Percentiles rank a stretch among this genome's conserved stretches.
Conservation (phyloP, 2,888 invertebrate genomes). For the Cephus nigrinus region DNA sequence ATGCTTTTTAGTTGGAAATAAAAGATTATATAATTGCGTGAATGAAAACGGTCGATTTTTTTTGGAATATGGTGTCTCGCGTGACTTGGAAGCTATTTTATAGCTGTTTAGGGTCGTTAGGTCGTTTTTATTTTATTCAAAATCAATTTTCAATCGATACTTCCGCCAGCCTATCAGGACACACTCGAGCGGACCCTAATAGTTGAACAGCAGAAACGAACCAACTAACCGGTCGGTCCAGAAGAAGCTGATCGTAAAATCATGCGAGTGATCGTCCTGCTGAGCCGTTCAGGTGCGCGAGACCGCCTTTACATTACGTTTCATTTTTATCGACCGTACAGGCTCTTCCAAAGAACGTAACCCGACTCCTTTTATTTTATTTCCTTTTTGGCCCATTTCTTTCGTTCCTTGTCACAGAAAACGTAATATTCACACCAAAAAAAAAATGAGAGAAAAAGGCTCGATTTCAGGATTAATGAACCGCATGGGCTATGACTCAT, state of each 20-base stretch:
- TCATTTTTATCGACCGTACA: neutral
- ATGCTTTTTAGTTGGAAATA: too few relatives aligned
- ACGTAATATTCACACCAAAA: neutral
- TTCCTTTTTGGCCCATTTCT: neutral
- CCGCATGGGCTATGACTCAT: neutral
- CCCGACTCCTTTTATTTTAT: neutral
- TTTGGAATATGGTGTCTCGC: too few relatives aligned
- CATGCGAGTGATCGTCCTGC: neutral
- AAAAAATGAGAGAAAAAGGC: neutral
- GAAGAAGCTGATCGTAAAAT: conserved; percentile 1
- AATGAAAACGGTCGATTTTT: too few relatives aligned
- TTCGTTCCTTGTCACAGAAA: neutral
- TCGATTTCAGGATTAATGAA: neutral
- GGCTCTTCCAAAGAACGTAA: neutral
- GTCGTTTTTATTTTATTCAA: too few relatives aligned
- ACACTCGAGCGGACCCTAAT: neutral
- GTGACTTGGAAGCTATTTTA: too few relatives aligned
- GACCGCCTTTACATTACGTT: neutral
- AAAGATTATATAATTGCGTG: too few relatives aligned
- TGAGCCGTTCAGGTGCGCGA: neutral
- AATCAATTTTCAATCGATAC: neutral
- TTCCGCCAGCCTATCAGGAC: neutral
- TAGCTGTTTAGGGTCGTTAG: too few relatives aligned
- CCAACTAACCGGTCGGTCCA: neutral
- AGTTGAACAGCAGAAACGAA: neutral